These are phyloP conservation scores for Conomelus anceps DNA, from an alignment of 2,888 invertebrate species.

Conservation along the genomic window DNA sequence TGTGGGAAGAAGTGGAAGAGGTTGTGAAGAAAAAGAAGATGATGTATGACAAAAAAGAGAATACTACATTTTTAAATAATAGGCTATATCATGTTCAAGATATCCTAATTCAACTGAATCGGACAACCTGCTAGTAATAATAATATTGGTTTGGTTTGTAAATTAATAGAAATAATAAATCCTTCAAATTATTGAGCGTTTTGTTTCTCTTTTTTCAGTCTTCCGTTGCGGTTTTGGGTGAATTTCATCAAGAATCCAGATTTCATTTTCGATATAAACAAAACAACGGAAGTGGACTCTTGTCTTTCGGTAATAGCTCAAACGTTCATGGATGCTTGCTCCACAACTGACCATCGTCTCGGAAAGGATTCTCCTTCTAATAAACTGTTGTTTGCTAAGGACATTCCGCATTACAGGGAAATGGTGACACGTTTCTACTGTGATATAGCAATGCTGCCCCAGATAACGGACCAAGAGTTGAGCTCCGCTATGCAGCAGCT, in stretches of 20 bases:
- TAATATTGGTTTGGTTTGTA: no score
- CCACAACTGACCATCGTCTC: conserved; percentile 80
- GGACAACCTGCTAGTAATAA: no score
- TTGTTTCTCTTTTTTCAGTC: conserved; percentile 49
- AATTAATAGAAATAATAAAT: no score
- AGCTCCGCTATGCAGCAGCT: conserved; percentile 89
- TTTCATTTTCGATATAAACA: conserved; percentile 93
- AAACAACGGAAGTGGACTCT: conserved; percentile 88
- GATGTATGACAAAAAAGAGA: no score
- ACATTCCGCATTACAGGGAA: conserved; percentile 86
- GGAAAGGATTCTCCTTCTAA: conserved; percentile 96
- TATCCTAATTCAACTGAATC: no score
- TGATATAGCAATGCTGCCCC: conserved; percentile 77
- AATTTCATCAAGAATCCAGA: conserved; percentile 96
- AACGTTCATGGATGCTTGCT: conserved; percentile 95
- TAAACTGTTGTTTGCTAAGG: conserved; percentile 92
- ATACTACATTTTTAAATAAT: no score
- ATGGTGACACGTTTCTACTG: conserved; percentile 83
- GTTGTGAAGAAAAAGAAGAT: no score
- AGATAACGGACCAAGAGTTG: conserved; percentile 90
- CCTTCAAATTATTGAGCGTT: no score
- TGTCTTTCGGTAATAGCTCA: conserved; percentile 93
- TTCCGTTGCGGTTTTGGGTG: conserved; percentile 93
- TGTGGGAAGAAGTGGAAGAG: no score
- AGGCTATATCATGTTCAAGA: no score